phyloP scores from a whole-genome alignment of 2,888 invertebrate genomes.

The Coecobrya sp. region DNA sequence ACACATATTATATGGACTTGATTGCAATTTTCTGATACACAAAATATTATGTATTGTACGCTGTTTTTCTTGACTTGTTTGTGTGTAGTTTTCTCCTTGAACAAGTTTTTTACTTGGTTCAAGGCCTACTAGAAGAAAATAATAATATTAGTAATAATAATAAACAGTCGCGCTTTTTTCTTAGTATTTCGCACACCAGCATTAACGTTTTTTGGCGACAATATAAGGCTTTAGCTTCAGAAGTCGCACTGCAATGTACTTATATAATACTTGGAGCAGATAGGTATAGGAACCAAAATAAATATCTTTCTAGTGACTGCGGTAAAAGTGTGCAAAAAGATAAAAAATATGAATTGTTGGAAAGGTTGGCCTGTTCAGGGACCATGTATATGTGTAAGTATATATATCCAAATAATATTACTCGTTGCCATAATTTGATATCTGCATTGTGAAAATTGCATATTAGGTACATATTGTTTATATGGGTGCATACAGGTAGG shows the following conservation, averaged over 20 bases:
- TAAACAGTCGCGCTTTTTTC: conserved; percentile 51
- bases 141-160: conserved; percentile 39
- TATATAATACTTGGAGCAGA: neutral
- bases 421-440: neutral
- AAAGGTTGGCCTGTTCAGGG: neutral
- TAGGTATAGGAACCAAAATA: neutral
- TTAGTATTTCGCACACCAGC: neutral
- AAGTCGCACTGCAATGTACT: neutral
- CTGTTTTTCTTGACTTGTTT: neutral
- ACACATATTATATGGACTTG: neutral
- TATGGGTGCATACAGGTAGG: neutral
- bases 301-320: conserved; percentile 3
- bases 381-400: neutral
- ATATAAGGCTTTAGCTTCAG: neutral
- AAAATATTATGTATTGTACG: neutral
- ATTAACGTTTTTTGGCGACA: conserved; percentile 36
- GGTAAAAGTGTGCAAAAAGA: conserved; percentile 32
- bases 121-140: conserved; percentile 24
- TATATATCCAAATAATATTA: neutral
- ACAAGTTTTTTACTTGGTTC: conserved; percentile 38
- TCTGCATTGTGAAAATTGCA: conserved; percentile 37
- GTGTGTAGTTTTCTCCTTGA: conserved; percentile 1
- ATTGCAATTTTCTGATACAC: conserved; percentile 51
- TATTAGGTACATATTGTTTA: conserved; percentile 1
- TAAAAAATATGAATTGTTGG: conserved; percentile 6